Conservation (phyloP, 2,113 vertebrate species). For the Lepisosteus osseus region DNA sequence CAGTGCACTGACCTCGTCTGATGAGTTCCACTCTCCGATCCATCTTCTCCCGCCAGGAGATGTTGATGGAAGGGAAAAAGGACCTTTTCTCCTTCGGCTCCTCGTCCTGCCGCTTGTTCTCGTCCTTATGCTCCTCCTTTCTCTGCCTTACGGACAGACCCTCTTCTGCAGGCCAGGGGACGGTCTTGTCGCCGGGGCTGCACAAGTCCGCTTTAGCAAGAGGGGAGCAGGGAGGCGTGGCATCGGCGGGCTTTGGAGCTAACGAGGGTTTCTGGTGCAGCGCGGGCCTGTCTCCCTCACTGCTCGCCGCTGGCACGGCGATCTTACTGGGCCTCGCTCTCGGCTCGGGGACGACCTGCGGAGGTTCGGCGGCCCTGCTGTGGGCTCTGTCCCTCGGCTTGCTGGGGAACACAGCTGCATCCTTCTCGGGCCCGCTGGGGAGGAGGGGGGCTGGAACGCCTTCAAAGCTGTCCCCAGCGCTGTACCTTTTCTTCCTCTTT, state of each 20-base stretch:
- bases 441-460: conserved; percentile 68
- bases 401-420: conserved; percentile 50
- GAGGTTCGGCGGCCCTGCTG: conserved; percentile 31
- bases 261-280: conserved; percentile 73
- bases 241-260: conserved; percentile 74
- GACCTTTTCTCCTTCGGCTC: conserved; percentile 80
- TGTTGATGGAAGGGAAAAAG: conserved; percentile 75
- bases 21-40: conserved; percentile 75
- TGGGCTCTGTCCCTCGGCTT: conserved; percentile 48
- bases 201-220: conserved; percentile 63
- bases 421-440: conserved; percentile 62
- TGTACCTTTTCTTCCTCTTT: conserved; percentile 88
- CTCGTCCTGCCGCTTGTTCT: conserved; percentile 66
- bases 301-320: conserved; percentile 18
- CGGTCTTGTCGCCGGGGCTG: conserved; percentile 43
- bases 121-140: conserved; percentile 40
- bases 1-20: conserved; percentile 72
- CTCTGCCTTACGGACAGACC: conserved; percentile 37
- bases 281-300: conserved; percentile 61
- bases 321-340: conserved; percentile 38
- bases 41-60: conserved; percentile 79
- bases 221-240: conserved; percentile 79
- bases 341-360: conserved; percentile 30
- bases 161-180: conserved; percentile 44
- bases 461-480: conserved; percentile 80